Evolutionary conservation across 2,888 invertebrate species (phyloP), one percentile per base, ranked within the genome.

Genomic region (Lacanobia oleracea): DNA sequence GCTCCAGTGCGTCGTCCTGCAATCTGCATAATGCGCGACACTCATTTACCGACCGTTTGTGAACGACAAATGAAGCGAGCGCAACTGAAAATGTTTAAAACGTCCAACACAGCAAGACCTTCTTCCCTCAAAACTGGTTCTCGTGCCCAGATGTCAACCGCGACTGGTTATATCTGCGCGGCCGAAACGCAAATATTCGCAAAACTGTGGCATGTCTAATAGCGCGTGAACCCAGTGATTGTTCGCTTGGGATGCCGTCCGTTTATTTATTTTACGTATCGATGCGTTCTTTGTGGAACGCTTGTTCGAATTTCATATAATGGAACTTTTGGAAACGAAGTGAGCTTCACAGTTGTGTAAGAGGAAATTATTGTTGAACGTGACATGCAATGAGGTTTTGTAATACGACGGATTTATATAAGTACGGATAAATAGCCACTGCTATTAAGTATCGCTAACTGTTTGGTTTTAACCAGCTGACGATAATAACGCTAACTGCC

Each of bases 1-100:
- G 92, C 88, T 86, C 85, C 88, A 88, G 84, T 89, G 91, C 90
- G 89, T 85, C 87, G 89, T 90, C 86, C 88, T 88, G 87, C 89
- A 91, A 93, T 93, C 93, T 94, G 92, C 94, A 94, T 94, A 94
- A 94, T 93, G 88, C 89, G 85, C 90, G 85, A 88, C 87, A 91
- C 92, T 94, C 94, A 93, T 94, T 94, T 93, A 89, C 87, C 88
- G 86, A 83, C 85, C 93, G 92, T 92, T 94, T 94, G 94, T 94
- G 91, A 91, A 83, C 90, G 91, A 88, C 93, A 93, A 94, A 94
- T 94, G 94, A 94, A 93, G 92, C 94, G 92, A 77, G 85, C 82
- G 85, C 85, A 85, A 86, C 86, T 86, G 89, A 84, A 88, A 89
- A 88, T 88, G 90, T 86, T 87, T 87, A 85, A 88, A 89, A 87